Evolutionary conservation across 2,888 invertebrate species (phyloP).

Genomic region (Cheilosia urbana): DNA sequence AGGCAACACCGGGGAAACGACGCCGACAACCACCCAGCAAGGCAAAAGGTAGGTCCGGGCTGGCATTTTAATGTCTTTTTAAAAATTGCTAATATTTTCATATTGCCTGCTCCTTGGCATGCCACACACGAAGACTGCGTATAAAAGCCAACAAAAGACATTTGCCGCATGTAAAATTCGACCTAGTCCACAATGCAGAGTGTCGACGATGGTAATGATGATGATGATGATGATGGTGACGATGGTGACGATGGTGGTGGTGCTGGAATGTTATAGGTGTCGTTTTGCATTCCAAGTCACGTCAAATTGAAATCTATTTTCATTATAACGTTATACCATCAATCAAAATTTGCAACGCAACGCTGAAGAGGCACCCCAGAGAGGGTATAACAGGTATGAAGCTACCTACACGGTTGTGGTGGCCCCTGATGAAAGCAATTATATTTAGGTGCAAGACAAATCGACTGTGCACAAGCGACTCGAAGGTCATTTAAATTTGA

Average conservation of each 20-base stretch:
- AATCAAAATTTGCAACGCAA: constrained; percentile 73
- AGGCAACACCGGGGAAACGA: too few relatives aligned
- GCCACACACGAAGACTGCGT: constrained; percentile 58
- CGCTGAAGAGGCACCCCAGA: not conserved
- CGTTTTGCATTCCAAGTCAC: constrained; percentile 64
- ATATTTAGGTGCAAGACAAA: not conserved
- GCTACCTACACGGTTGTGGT: too few relatives aligned
- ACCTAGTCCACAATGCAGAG: constrained; percentile 14
- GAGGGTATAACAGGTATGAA: not conserved
- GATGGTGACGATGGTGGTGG: constrained; percentile 16
- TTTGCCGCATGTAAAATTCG: constrained; percentile 24
- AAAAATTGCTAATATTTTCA: constrained; percentile 73
- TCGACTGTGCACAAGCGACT: too few relatives aligned
- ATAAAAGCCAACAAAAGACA: constrained; percentile 51
- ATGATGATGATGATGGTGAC: constrained; percentile 24
- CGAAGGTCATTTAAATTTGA: too few relatives aligned
- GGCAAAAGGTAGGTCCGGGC: too few relatives aligned
- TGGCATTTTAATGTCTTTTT: constrained; percentile 74
- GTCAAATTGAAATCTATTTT: constrained; percentile 73
- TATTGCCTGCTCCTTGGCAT: constrained; percentile 52
- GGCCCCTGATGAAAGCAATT: not conserved
- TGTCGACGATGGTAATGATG: constrained; percentile 59
- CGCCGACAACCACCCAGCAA: too few relatives aligned
- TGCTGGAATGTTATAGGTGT: constrained; percentile 16
- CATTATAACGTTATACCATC: constrained; percentile 64